phyloP scores from a whole-genome alignment of 2,888 invertebrate genomes.

The Phania funesta region DNA sequence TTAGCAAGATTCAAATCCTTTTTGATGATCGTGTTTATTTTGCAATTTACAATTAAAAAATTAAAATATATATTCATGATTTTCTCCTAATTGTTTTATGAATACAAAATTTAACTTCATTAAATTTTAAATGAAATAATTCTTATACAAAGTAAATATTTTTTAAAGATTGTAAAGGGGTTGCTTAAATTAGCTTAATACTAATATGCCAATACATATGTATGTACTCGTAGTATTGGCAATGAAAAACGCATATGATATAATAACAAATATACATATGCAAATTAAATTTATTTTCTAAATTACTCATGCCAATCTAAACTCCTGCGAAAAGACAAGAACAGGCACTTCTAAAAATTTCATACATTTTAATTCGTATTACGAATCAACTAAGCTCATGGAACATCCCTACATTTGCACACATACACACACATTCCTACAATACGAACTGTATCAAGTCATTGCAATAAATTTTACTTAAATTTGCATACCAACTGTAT shows the following conservation, averaged over 20 bases:
- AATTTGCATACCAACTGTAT: constrained; percentile 60
- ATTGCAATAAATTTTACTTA: constrained; percentile 54
- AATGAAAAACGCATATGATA: constrained; percentile 29
- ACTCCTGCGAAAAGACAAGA: constrained; percentile 24
- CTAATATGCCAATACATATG: not conserved
- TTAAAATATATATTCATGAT: too few species aligned
- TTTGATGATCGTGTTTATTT: too few species aligned
- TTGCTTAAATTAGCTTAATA: constrained; percentile 16
- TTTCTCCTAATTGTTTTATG: too few species aligned
- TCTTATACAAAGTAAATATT: not conserved
- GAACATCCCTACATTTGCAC: not conserved
- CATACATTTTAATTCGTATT: not conserved
- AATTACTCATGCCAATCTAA: constrained; percentile 62
- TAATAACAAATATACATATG: constrained; percentile 62
- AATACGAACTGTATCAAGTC: constrained; percentile 32
- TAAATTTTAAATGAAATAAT: not conserved
- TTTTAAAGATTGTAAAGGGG: not conserved
- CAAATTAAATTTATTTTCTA: constrained; percentile 66
- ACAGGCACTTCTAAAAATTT: not conserved
- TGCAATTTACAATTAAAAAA: too few species aligned
- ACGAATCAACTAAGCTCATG: constrained; percentile 1
- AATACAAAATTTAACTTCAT: too few species aligned
- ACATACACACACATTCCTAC: not conserved
- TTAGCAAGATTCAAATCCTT: too few species aligned
- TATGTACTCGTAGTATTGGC: constrained; percentile 7